Percentiles rank a stretch among this genome's conserved stretches.
phyloP scores from a whole-genome alignment of 2,797 vertebrate species.

The Squalus acanthias region DNA sequence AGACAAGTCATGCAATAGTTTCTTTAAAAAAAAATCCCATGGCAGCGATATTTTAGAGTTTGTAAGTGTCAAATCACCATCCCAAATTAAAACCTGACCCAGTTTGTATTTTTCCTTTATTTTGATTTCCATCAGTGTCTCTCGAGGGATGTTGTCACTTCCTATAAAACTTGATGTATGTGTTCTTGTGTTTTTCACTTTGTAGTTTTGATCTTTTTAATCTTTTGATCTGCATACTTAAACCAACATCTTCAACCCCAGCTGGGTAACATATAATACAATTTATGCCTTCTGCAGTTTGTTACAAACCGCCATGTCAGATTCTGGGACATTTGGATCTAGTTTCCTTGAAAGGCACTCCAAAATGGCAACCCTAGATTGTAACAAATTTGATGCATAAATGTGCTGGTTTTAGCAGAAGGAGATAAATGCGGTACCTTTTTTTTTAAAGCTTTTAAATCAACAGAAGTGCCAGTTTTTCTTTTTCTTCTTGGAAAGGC shows the following conservation, averaged over 20 bases:
- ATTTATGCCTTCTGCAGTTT: slow-evolving; percentile 4
- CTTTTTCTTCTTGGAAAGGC: neutral
- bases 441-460: slow-evolving; percentile 5
- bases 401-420: slow-evolving; percentile 4
- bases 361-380: slow-evolving; percentile 13
- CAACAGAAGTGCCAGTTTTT: neutral
- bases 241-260: slow-evolving; percentile 8
- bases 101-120: neutral
- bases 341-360: neutral
- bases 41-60: neutral
- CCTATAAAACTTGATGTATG: slow-evolving; percentile 13
- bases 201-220: slow-evolving; percentile 18
- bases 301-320: neutral
- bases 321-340: neutral
- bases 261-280: slow-evolving; percentile 6
- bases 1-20: too few species aligned
- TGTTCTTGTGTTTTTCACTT: slow-evolving; percentile 11
- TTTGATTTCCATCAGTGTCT: neutral
- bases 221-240: slow-evolving; percentile 24
- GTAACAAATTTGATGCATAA: slow-evolving; percentile 8
- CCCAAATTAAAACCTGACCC: neutral
- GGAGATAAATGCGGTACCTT: neutral
- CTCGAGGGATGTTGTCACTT: slow-evolving; percentile 1
- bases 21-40: neutral
- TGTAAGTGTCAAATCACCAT: neutral